Conservation (phyloP, 2,888 invertebrate genomes). For the Acronicta leporina region DNA sequence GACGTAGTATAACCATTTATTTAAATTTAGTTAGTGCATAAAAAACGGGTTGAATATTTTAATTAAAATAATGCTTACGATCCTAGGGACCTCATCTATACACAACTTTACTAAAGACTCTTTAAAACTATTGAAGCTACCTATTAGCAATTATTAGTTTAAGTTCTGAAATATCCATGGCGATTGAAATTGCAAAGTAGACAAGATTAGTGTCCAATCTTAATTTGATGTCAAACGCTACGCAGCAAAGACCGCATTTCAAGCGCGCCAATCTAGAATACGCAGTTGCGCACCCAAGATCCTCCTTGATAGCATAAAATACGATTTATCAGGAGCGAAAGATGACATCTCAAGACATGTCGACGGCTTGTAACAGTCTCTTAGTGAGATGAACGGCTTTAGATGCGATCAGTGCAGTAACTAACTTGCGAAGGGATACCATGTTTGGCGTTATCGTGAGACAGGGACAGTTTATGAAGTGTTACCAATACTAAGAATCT, state of each 20-base stretch:
- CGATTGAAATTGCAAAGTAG: background rate
- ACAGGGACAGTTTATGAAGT: conserved; percentile 31
- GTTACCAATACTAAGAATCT: conserved; percentile 27
- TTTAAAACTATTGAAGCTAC: too few relatives aligned
- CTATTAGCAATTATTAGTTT: too few relatives aligned
- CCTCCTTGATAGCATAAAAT: conserved; percentile 23
- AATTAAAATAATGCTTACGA: too few relatives aligned
- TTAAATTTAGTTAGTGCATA: too few relatives aligned
- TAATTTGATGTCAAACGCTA: background rate
- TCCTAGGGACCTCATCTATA: too few relatives aligned
- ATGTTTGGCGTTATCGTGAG: conserved; percentile 41
- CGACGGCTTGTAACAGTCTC: conserved; percentile 47
- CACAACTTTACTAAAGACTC: too few relatives aligned
- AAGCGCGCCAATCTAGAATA: background rate
- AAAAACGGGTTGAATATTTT: too few relatives aligned
- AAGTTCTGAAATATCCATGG: background rate
- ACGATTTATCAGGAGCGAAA: conserved; percentile 19
- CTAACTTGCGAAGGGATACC: conserved; percentile 40
- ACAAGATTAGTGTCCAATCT: background rate
- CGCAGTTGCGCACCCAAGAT: conserved; percentile 10
- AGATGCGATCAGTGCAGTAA: conserved; percentile 51
- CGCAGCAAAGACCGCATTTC: background rate
- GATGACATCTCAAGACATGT: conserved; percentile 39
- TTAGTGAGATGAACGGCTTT: conserved; percentile 46
- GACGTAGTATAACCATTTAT: too few relatives aligned